Evolutionary conservation across 1,140 invertebrate species (phyloP).

Genomic region (Philotrypesis tridentata): DNA sequence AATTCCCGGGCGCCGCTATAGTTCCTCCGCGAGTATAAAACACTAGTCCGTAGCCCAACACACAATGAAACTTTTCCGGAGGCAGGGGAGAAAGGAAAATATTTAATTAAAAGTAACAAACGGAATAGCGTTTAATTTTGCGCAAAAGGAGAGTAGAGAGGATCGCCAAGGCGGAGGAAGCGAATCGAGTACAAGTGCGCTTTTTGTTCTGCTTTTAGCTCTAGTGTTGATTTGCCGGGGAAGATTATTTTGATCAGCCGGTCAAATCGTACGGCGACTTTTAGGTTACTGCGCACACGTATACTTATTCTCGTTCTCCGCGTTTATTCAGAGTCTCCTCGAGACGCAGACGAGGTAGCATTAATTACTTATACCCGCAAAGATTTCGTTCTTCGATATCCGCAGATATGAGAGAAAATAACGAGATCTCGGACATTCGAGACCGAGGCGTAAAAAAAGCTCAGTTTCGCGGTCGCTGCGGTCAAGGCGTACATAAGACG

Average conservation of each 20-base stretch:
- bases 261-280: no score
- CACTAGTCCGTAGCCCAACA: background rate
- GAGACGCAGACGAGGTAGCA: background rate
- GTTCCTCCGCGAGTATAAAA: background rate
- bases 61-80: background rate
- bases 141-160: background rate
- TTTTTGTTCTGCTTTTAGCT: no score
- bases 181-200: no score
- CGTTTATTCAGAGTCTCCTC: no score
- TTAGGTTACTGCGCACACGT: no score
- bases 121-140: background rate
- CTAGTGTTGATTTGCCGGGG: no score
- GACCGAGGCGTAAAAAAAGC: background rate
- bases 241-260: no score
- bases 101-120: constrained; percentile 1
- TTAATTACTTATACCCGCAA: background rate
- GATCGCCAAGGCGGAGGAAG: no score
- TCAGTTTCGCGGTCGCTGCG: background rate
- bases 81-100: background rate
- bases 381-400: background rate
- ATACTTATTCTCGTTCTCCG: no score
- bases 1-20: background rate
- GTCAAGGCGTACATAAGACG: background rate
- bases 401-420: background rate
- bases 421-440: background rate